A percentile compares a stretch with the other conserved stretches of the same genome.
These are phyloP conservation scores for Oligia strigilis DNA, from an alignment of 2,888 invertebrate genomes.

Conservation along the genomic window DNA sequence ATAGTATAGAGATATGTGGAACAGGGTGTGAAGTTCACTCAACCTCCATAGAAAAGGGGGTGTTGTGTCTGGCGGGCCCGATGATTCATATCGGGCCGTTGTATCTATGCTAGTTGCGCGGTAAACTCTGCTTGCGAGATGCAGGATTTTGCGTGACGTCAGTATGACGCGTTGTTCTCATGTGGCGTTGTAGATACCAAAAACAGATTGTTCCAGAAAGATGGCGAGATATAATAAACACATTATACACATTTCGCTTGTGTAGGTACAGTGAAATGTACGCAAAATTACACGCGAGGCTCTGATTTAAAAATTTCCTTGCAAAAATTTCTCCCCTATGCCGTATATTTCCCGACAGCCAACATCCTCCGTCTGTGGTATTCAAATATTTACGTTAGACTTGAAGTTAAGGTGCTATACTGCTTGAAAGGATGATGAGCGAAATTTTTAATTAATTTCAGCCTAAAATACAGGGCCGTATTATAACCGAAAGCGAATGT, in stretches of 20 bases:
- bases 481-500: no score
- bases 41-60: no score
- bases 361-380: constrained; percentile 73
- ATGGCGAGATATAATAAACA: constrained; percentile 43
- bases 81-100: no score
- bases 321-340: constrained; percentile 70
- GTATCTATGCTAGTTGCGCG: no score
- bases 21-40: no score
- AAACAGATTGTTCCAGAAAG: constrained; percentile 23
- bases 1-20: neutral
- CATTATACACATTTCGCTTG: constrained; percentile 26
- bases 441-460: no score
- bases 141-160: no score
- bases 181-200: constrained; percentile 2
- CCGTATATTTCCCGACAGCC: constrained; percentile 73
- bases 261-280: constrained; percentile 32
- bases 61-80: no score
- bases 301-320: constrained; percentile 74
- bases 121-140: no score
- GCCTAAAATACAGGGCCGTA: no score
- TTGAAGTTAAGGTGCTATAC: constrained; percentile 61
- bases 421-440: constrained; percentile 45
- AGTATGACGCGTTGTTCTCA: no score
- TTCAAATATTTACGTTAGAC: constrained; percentile 81
- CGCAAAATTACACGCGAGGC: constrained; percentile 56